Evolutionary conservation across 2,113 vertebrate species (phyloP).

Genomic region (Sigmodon hispidus): DNA sequence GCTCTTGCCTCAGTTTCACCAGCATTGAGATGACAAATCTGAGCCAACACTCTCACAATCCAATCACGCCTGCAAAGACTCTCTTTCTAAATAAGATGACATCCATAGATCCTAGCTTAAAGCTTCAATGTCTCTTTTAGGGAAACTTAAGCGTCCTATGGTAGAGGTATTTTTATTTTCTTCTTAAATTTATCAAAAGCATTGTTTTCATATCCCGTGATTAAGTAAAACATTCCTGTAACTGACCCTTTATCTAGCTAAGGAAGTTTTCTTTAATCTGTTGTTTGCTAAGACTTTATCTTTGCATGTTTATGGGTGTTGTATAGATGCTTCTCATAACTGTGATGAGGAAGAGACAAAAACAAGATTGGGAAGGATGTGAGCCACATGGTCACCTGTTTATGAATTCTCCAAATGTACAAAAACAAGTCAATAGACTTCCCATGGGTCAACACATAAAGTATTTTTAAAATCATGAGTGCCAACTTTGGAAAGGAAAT

Average conservation of each 20-base stretch:
- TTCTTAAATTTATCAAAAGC: not conserved
- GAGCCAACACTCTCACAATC: not conserved
- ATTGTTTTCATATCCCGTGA: not conserved
- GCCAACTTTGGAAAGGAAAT: not conserved
- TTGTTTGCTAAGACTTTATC: slow-evolving; percentile 15
- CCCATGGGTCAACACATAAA: too few species aligned
- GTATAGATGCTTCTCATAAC: not conserved
- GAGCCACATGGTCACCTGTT: not conserved
- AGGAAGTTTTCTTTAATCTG: not conserved
- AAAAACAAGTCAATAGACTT: not conserved
- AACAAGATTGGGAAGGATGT: slow-evolving; percentile 32
- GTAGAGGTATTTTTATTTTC: not conserved
- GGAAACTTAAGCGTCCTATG: too few species aligned
- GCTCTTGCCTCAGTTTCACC: not conserved
- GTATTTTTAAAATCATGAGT: not conserved
- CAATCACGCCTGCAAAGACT: not conserved
- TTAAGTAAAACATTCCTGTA: slow-evolving; percentile 32
- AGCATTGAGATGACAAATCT: not conserved
- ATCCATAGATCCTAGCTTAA: not conserved
- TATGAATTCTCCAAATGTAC: not conserved
- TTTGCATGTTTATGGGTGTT: not conserved
- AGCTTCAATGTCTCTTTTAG: not conserved
- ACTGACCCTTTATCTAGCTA: slow-evolving; percentile 26
- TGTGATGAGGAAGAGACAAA: not conserved
- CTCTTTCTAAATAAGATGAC: not conserved